phyloP scores from a whole-genome alignment of 2,113 vertebrate species.

The Aptenodytes patagonicus region DNA sequence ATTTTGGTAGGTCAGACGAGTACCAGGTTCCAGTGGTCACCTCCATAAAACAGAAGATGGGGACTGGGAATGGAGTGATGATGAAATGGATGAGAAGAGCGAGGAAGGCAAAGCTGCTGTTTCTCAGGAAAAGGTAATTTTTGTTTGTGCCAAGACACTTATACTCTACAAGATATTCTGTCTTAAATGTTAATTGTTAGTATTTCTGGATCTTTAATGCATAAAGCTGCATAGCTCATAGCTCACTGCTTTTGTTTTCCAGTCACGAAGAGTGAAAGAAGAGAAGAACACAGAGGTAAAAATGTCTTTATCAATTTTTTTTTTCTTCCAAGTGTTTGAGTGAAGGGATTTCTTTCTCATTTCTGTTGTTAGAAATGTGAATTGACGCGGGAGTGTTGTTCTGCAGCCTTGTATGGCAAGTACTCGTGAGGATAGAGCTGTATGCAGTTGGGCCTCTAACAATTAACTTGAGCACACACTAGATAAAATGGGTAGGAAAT shows the following conservation, averaged over 20 bases:
- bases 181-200: not conserved
- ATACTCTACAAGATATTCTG: not conserved
- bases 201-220: not conserved
- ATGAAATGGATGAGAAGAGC: slow-evolving; percentile 93
- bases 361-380: not conserved
- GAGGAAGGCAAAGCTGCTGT: slow-evolving; percentile 92
- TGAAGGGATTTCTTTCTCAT: not conserved
- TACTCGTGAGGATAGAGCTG: not conserved
- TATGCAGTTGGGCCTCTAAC: not conserved
- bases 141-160: not conserved
- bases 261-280: slow-evolving; percentile 93
- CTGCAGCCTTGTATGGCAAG: not conserved
- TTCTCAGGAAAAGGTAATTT: slow-evolving; percentile 89
- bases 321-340: not conserved
- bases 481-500: not conserved
- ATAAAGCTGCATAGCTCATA: slow-evolving; percentile 15
- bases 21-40: slow-evolving; percentile 95
- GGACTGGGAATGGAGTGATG: slow-evolving; percentile 99
- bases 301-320: not conserved
- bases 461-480: not conserved
- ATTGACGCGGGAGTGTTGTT: not conserved
- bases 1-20: slow-evolving; percentile 86
- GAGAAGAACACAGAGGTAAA: slow-evolving; percentile 79
- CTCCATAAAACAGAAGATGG: slow-evolving; percentile 98
- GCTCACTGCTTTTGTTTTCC: slow-evolving; percentile 64